phyloP scores from a whole-genome alignment of 2,113 vertebrate species.

The Bufo gargarizans region DNA sequence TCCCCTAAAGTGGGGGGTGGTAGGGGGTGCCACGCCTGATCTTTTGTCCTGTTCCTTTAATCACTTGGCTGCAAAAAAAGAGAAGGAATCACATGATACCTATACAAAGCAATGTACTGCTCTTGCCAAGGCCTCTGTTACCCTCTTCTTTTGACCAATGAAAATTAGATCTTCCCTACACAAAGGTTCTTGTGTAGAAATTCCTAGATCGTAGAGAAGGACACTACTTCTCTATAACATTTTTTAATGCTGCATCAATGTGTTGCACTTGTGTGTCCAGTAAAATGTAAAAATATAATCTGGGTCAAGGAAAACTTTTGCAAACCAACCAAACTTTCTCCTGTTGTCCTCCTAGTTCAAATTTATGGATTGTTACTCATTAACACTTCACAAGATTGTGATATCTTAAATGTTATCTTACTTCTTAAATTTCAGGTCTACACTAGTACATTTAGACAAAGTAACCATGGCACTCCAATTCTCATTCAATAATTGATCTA shows the following conservation, averaged over 20 bases:
- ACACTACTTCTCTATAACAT: neutral
- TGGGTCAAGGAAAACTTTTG: neutral
- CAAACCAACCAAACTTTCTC: neutral
- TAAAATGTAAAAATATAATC: neutral
- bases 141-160: slow-evolving; percentile 33
- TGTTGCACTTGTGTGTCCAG: neutral
- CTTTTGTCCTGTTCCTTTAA: slow-evolving; percentile 50
- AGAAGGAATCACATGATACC: slow-evolving; percentile 45
- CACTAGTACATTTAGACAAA: no score
- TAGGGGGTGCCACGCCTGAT: slow-evolving; percentile 42
- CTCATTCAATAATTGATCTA: no score
- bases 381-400: neutral
- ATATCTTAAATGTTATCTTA: neutral
- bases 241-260: neutral
- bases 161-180: slow-evolving; percentile 31
- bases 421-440: no score
- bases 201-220: neutral
- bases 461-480: no score
- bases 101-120: slow-evolving; percentile 33
- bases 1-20: slow-evolving; percentile 42
- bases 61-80: slow-evolving; percentile 17
- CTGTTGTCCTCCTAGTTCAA: neutral
- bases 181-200: slow-evolving; percentile 30
- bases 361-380: neutral
- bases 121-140: slow-evolving; percentile 26